Evolutionary conservation across 2,888 invertebrate genomes (phyloP).

Genomic region (Podabrus alpinus): DNA sequence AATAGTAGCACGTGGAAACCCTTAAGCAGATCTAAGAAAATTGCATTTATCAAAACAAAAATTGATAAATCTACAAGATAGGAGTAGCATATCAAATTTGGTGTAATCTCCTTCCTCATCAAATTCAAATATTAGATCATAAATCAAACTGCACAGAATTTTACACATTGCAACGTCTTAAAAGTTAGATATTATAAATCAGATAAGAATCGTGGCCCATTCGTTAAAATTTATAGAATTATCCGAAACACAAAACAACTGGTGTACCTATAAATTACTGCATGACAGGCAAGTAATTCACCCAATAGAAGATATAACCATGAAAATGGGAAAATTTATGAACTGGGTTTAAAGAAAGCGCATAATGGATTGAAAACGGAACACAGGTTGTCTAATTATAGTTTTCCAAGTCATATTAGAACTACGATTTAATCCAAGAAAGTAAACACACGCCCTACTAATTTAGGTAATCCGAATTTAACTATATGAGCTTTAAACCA

Average conservation of each 20-base stretch:
- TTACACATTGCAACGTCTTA: neutral
- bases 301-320: neutral
- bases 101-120: neutral
- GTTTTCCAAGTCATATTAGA: conserved; percentile 14
- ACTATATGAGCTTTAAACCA: conserved; percentile 20
- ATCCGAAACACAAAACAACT: neutral
- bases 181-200: neutral
- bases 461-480: conserved; percentile 29
- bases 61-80: neutral
- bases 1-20: neutral
- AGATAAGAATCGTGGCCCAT: neutral
- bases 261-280: neutral
- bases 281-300: neutral
- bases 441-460: conserved; percentile 29
- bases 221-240: neutral
- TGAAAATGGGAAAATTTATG: neutral
- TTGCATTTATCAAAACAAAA: neutral
- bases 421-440: conserved; percentile 23
- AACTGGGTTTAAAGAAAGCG: neutral
- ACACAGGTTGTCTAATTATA: neutral
- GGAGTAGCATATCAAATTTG: neutral
- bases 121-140: neutral
- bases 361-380: neutral
- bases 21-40: neutral
- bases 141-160: neutral